Evolutionary conservation across 2,113 vertebrate genomes (phyloP).

Genomic region (Eclectus roratus): DNA sequence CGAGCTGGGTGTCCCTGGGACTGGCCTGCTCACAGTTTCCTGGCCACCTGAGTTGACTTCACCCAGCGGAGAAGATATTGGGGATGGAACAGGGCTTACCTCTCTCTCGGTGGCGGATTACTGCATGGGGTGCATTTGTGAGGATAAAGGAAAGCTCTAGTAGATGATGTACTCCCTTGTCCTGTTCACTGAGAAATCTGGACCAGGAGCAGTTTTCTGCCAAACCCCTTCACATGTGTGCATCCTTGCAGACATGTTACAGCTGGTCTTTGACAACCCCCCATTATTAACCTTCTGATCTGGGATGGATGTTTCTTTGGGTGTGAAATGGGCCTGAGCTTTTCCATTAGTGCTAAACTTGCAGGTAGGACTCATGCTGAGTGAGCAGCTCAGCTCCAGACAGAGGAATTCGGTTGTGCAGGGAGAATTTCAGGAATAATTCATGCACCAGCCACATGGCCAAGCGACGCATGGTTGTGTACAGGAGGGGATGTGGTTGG

Average conservation of each 20-base stretch:
- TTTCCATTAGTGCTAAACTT: not conserved
- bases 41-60: not conserved
- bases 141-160: not conserved
- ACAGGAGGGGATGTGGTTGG: not conserved
- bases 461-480: accelerated
- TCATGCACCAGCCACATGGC: not conserved
- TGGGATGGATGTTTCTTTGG: not conserved
- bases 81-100: not conserved
- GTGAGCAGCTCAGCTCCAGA: not conserved
- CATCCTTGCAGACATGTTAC: not conserved
- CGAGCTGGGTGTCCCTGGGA: accelerated
- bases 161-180: not conserved
- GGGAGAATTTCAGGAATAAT: not conserved
- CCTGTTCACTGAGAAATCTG: not conserved
- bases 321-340: not conserved
- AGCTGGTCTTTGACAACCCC: not conserved
- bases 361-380: not conserved
- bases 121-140: not conserved
- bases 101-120: not conserved
- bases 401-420: accelerated
- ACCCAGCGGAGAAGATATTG: not conserved
- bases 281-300: not conserved
- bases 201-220: not conserved
- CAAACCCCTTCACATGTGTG: too few species aligned
- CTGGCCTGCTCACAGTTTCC: not conserved